Percentiles rank a stretch among this genome's conserved stretches.
phyloP scores from a whole-genome alignment of 53 echinoderm and acorn worm genomes.

The Holothuria leucospilota region DNA sequence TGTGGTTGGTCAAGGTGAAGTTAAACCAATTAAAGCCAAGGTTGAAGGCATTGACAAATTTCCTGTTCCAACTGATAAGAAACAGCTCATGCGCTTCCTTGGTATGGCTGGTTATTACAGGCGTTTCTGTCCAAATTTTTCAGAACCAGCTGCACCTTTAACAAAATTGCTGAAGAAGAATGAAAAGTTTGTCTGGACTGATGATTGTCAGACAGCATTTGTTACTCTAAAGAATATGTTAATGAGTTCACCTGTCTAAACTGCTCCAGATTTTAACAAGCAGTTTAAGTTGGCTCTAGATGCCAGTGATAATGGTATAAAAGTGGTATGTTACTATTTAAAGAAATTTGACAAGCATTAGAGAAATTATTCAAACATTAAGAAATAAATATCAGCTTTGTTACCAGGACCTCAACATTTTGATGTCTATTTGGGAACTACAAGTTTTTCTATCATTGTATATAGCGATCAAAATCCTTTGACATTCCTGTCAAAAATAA shows the following conservation, averaged over 20 bases:
- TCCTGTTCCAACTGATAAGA: neutral
- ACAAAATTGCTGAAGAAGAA: too few species aligned
- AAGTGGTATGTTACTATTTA: conserved; percentile 53
- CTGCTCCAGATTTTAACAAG: too few species aligned
- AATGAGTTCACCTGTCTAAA: too few species aligned
- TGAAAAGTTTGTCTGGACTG: too few species aligned
- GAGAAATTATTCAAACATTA: conserved; percentile 72
- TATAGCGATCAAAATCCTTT: conserved; percentile 70
- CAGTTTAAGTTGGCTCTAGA: too few species aligned
- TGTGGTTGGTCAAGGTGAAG: neutral
- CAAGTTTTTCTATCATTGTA: conserved; percentile 23
- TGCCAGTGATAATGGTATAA: neutral
- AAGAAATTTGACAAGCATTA: too few species aligned
- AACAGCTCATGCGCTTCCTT: conserved; percentile 11
- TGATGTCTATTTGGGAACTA: conserved; percentile 63
- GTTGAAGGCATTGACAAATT: conserved; percentile 6
- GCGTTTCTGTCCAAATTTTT: neutral
- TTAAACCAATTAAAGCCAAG: neutral
- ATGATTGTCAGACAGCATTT: too few species aligned
- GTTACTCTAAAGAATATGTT: too few species aligned
- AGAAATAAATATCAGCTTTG: conserved; percentile 70
- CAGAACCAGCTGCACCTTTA: neutral
- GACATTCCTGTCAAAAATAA: conserved; percentile 59
- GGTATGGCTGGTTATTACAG: conserved; percentile 12
- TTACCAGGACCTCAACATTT: conserved; percentile 65